These are phyloP conservation scores for Rhodophaea formosa DNA, from an alignment of 2,888 invertebrate species.

Conservation along the genomic window DNA sequence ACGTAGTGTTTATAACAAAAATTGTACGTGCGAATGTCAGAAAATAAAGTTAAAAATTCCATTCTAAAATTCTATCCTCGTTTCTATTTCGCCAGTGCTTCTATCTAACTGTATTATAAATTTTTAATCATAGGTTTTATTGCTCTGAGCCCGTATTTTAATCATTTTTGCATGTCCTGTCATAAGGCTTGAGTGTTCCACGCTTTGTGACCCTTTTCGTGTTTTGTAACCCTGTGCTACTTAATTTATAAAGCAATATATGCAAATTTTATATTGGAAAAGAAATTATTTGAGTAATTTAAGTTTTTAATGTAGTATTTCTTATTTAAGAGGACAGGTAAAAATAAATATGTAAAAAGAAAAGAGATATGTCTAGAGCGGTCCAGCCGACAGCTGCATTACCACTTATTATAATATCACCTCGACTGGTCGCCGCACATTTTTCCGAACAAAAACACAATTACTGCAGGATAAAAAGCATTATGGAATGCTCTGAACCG, in stretches of 20 bases:
- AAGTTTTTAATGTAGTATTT: no score
- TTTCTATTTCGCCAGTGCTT: not conserved
- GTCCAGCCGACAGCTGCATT: constrained; percentile 21
- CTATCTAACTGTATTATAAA: not conserved
- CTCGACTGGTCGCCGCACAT: constrained; percentile 19
- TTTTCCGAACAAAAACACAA: constrained; percentile 16
- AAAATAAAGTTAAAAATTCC: not conserved
- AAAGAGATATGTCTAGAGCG: not conserved
- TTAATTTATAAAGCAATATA: no score
- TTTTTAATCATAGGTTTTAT: no score
- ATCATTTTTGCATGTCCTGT: no score
- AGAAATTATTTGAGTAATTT: no score
- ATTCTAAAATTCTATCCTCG: not conserved
- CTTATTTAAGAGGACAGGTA: not conserved
- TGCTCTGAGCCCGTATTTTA: no score
- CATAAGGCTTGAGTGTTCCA: no score
- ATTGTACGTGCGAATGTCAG: not conserved
- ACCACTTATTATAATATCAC: constrained; percentile 13
- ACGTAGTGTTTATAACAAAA: not conserved
- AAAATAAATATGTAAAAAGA: not conserved
- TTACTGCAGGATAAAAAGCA: constrained; percentile 11
- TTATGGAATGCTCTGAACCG: not conserved
- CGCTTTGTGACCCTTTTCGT: no score
- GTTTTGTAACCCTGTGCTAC: no score
- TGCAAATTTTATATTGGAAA: no score